phyloP scores from a whole-genome alignment of 2,888 invertebrate genomes.

The Syrista parreyssii region DNA sequence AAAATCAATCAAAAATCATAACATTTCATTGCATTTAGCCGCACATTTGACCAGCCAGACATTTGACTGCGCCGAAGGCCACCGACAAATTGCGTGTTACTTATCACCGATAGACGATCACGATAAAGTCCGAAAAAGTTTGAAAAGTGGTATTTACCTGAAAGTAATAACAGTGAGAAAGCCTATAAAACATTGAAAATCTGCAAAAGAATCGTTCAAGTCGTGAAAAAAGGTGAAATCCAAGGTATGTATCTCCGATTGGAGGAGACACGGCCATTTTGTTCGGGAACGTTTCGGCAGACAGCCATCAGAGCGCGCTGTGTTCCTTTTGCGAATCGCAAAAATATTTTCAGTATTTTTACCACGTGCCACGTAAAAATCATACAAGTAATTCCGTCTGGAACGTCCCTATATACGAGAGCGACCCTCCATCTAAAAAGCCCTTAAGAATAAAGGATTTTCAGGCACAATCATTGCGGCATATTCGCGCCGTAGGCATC shows the following conservation, averaged over 20 bases:
- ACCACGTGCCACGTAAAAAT: neutral
- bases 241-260: constrained; percentile 65
- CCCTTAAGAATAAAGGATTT: neutral
- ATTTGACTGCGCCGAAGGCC: constrained; percentile 29
- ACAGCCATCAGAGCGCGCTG: neutral
- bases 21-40: neutral
- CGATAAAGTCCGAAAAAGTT: neutral
- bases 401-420: neutral
- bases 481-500: neutral
- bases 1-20: neutral
- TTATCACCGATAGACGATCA: constrained; percentile 7
- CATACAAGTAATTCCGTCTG: neutral
- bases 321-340: neutral
- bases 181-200: neutral
- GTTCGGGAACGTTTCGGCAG: constrained; percentile 44
- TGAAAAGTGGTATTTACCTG: neutral
- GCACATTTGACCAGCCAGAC: constrained; percentile 45
- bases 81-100: constrained; percentile 22
- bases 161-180: neutral
- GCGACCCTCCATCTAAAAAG: neutral
- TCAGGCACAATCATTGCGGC: neutral
- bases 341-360: neutral
- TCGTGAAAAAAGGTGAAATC: constrained; percentile 62
- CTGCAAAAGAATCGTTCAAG: neutral
- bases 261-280: constrained; percentile 62